These are phyloP conservation scores for Hassar affinis DNA, from an alignment of 2,113 vertebrate species.

Conservation along the genomic window DNA sequence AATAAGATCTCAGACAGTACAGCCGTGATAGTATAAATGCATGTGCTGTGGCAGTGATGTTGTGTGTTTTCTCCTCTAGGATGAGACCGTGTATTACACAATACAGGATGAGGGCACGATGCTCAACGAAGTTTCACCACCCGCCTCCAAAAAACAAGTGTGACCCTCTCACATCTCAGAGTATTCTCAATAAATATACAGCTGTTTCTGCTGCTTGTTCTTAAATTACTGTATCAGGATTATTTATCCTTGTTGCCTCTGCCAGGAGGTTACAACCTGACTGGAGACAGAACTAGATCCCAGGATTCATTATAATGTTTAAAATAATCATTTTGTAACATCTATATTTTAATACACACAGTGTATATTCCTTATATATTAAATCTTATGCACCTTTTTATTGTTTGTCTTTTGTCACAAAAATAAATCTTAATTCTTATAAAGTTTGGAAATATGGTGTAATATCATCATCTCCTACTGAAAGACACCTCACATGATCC, in stretches of 20 bases:
- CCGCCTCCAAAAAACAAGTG: not conserved
- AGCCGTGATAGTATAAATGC: too few species aligned
- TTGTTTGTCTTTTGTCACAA: not conserved
- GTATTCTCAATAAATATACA: not conserved
- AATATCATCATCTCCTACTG: not conserved
- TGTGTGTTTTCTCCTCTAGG: not conserved
- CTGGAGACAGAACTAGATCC: not conserved
- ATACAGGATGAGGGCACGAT: not conserved
- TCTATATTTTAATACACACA: too few species aligned
- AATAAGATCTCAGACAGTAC: too few species aligned
- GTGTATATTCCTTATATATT: too few species aligned
- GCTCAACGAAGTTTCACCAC: not conserved
- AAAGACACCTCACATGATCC: conserved; percentile 4
- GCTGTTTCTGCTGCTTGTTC: not conserved
- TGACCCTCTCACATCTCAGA: not conserved
- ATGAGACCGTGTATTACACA: not conserved
- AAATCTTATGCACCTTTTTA: too few species aligned
- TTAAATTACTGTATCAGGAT: not conserved
- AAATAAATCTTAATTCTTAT: not conserved
- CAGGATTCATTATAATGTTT: not conserved
- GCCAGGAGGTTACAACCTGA: not conserved
- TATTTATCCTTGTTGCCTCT: not conserved
- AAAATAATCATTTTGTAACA: not conserved
- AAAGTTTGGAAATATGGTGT: not conserved
- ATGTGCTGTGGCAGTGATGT: not conserved